Evolutionary conservation across 2,888 invertebrate species (phyloP).

Genomic region (Synanthedon formicaeformis): DNA sequence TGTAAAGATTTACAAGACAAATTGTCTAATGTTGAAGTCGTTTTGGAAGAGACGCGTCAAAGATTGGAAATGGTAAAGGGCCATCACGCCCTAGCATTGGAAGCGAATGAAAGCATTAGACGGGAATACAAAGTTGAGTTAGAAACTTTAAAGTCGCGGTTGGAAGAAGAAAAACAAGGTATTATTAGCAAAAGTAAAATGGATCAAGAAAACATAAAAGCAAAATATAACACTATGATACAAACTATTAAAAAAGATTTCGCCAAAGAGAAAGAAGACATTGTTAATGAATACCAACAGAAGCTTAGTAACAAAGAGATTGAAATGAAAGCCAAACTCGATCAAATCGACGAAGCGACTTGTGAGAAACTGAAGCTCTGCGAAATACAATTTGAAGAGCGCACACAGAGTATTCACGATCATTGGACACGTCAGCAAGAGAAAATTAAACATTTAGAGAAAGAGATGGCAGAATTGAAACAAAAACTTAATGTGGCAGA

Average conservation of each 20-base stretch:
- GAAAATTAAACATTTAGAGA: conserved; percentile 38
- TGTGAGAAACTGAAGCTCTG: conserved; percentile 53
- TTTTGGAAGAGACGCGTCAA: conserved; percentile 49
- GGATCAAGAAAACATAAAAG: conserved; percentile 46
- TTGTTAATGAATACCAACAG: conserved; percentile 40
- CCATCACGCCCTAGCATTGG: conserved; percentile 58
- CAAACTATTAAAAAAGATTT: conserved; percentile 43
- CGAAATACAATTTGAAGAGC: conserved; percentile 63
- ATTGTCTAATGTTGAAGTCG: conserved; percentile 40
- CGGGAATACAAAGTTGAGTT: conserved; percentile 59
- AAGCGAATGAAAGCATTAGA: conserved; percentile 64
- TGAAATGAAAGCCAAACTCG: conserved; percentile 59
- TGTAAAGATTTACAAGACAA: conserved; percentile 60
- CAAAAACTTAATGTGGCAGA: conserved; percentile 32
- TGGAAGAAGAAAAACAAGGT: conserved; percentile 57
- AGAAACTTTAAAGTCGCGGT: conserved; percentile 50
- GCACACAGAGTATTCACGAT: conserved; percentile 44
- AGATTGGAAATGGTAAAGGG: conserved; percentile 64
- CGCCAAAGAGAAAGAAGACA: conserved; percentile 43
- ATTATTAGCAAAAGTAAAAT: conserved; percentile 43
- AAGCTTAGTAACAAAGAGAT: conserved; percentile 39
- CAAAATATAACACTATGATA: conserved; percentile 38
- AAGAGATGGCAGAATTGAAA: conserved; percentile 43
- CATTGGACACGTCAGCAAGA: conserved; percentile 44
- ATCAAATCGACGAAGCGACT: conserved; percentile 57